A percentile compares a stretch with the other conserved stretches of the same genome.
Evolutionary conservation across 2,797 vertebrate genomes (phyloP).

Genomic region (Gallinago stenura): DNA sequence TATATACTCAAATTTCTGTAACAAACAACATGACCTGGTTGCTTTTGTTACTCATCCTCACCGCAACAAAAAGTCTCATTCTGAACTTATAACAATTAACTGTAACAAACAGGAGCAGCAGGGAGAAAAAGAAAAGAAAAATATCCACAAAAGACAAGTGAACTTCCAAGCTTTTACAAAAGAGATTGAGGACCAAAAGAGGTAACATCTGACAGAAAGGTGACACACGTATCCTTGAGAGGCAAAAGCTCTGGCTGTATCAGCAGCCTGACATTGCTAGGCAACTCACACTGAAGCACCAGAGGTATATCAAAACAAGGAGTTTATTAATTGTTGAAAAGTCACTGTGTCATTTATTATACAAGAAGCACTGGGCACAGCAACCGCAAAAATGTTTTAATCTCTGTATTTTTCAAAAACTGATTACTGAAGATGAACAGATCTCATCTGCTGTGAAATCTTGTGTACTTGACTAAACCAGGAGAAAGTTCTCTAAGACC

Average conservation of each 20-base stretch:
- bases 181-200: background rate
- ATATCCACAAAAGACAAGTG: background rate
- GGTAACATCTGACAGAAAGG: background rate
- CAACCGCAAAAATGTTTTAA: background rate
- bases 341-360: background rate
- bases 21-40: background rate
- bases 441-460: background rate
- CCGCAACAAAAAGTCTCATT: background rate
- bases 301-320: background rate
- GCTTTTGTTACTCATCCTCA: background rate
- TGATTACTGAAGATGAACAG: background rate
- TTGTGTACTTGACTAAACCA: background rate
- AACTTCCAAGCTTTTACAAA: background rate
- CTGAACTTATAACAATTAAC: background rate
- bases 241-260: background rate
- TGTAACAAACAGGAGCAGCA: background rate
- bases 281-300: background rate
- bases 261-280: background rate
- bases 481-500: background rate
- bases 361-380: background rate
- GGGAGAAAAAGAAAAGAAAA: background rate
- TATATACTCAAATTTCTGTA: background rate
- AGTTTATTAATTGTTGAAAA: conserved; percentile 6
- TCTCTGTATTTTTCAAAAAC: background rate
- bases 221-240: accelerated